Evolutionary conservation across 2,113 vertebrate species (phyloP).

Genomic region (Antigone vipio): DNA sequence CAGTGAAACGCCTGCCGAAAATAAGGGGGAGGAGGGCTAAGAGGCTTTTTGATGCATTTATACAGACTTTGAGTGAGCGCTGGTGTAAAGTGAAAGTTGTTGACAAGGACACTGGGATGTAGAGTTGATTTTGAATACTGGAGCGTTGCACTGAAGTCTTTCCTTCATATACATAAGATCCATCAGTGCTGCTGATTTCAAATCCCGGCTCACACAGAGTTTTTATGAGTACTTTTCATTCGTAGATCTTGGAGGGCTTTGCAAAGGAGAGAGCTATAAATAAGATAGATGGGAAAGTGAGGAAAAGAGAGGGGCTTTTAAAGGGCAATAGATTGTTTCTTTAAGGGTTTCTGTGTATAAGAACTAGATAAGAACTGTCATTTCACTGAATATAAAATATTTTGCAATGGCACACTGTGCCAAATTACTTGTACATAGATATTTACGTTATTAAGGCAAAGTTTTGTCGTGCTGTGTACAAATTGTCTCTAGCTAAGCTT

Average conservation of each 20-base stretch:
- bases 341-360: neutral
- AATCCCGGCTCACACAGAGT: neutral
- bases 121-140: neutral
- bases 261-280: constrained; percentile 39
- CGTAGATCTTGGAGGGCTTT: neutral
- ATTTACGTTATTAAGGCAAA: constrained; percentile 7
- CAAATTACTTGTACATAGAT: neutral
- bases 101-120: neutral
- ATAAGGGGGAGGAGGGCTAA: neutral
- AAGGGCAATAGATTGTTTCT: neutral
- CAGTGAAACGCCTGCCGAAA: neutral
- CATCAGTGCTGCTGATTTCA: neutral
- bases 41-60: neutral
- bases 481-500: constrained; percentile 10
- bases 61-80: accelerated
- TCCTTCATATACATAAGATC: neutral
- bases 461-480: neutral
- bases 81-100: neutral
- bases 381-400: constrained; percentile 16
- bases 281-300: constrained; percentile 14
- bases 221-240: constrained; percentile 27
- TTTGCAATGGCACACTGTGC: neutral
- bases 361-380: neutral
- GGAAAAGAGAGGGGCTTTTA: neutral
- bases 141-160: neutral